These are phyloP conservation scores for Bruchidius siliquastri DNA, from an alignment of 2,888 invertebrate species.

Conservation along the genomic window DNA sequence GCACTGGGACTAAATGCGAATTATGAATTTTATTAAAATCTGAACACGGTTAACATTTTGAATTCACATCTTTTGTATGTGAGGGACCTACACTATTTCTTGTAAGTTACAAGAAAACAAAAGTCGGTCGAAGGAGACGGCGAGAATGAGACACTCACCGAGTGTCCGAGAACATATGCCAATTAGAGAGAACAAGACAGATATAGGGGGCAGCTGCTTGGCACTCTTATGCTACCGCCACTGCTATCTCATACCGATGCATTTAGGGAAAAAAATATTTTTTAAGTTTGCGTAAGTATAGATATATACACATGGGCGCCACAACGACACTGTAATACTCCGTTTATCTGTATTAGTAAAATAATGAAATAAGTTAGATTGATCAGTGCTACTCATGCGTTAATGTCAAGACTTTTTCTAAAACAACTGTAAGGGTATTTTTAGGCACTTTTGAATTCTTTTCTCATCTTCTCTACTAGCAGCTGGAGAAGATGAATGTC, in stretches of 20 bases:
- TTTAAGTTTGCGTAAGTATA: background rate
- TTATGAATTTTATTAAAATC: too few relatives aligned
- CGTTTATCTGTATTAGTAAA: too few relatives aligned
- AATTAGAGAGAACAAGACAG: constrained; percentile 18
- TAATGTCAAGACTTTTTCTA: too few relatives aligned
- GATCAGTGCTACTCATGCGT: too few relatives aligned
- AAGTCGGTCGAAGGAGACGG: constrained; percentile 12
- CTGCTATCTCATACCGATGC: background rate
- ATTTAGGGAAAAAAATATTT: background rate
- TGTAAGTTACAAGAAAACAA: background rate
- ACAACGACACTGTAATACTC: background rate
- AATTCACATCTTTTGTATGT: background rate
- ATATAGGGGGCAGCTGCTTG: constrained; percentile 17
- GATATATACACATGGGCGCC: background rate
- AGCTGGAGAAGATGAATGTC: too few relatives aligned
- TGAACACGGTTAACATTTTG: background rate
- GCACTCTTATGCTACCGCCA: constrained; percentile 3
- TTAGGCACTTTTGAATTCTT: too few relatives aligned
- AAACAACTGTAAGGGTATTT: too few relatives aligned
- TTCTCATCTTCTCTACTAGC: too few relatives aligned
- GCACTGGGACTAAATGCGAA: too few relatives aligned
- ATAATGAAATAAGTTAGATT: too few relatives aligned
- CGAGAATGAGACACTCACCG: constrained; percentile 26
- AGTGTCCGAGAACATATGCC: constrained; percentile 20
- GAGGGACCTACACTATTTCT: background rate